Evolutionary conservation across 2,888 invertebrate species (phyloP).

Genomic region (Allygus modestus): DNA sequence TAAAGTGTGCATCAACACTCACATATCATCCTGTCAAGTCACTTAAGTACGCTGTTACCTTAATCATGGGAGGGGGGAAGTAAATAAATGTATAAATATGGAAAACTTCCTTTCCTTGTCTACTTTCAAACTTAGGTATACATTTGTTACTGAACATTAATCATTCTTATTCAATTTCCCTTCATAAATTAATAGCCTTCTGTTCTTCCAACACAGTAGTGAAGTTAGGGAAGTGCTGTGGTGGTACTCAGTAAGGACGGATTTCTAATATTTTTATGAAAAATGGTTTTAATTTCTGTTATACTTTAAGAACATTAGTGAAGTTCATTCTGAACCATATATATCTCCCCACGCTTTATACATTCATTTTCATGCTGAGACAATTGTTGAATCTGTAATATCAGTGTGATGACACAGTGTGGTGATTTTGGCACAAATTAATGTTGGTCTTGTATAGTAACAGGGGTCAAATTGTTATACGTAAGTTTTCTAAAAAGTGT

Average conservation of each 20-base stretch:
- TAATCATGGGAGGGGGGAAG: conserved; percentile 5
- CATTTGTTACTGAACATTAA: neutral
- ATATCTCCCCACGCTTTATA: neutral
- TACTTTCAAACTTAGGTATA: conserved; percentile 4
- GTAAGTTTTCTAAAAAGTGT: no score
- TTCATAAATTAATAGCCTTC: neutral
- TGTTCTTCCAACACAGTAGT: conserved; percentile 17
- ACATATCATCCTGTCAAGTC: conserved; percentile 57
- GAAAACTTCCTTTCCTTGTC: conserved; percentile 47
- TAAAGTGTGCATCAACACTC: conserved; percentile 51
- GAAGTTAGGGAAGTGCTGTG: neutral
- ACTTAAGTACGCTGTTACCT: conserved; percentile 35
- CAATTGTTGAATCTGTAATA: neutral
- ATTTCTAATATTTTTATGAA: neutral
- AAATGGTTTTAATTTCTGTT: neutral
- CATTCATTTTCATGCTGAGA: neutral
- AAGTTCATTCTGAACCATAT: neutral
- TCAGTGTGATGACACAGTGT: no score
- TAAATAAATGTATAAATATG: conserved; percentile 62
- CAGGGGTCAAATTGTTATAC: no score
- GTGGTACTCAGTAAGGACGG: neutral
- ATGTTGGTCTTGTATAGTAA: no score
- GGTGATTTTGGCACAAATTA: no score
- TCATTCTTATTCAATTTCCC: conserved; percentile 10
- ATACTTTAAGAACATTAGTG: neutral